Evolutionary conservation across 1,140 invertebrate species (phyloP), one percentile per base, ranked within the genome.

Genomic region (Mamestra configurata): DNA sequence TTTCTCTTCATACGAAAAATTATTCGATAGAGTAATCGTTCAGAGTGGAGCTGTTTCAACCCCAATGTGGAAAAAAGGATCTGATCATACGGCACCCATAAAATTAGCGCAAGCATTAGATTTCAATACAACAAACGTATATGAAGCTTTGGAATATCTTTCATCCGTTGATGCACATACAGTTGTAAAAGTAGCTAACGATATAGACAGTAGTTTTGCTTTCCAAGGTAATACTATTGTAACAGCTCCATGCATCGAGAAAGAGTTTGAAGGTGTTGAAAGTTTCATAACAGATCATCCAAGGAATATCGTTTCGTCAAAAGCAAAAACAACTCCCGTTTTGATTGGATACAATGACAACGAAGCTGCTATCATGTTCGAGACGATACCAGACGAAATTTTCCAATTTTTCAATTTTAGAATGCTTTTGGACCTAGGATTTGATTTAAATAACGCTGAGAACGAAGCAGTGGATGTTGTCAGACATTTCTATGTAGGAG

Each of bases 401-500:
- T 86, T 81, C 24, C 18, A 80, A 24, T 31, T 3, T 11, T 66
- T 66, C 18, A 20, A 70, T 70, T 78, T 70, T 51, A 37, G 35
- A 31, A 66, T 20, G 20, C 53, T 18, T 20, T 59, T 22, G 46
- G 40, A 53, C 2, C 27, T 72, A 79, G 22, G 10, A 1, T 31
- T 40, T 61, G 20, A 57, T 35, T 61, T 83, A 40, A 4, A 20
- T n/a, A 18, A 77, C 24, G 59, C 49, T 51, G 64, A 76, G 61
- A 46, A 72, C 8, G 27, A 61, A 11, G 61, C 35, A 20, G 18
- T 13, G 46, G 18, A 61, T 20, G 24, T 82, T 10, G 80, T 90
- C 0, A 75, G 43, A n/a, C 53, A 82, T 40, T 89, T 86, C 72
- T 90, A 89, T 70, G 61, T 89, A 11, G 87, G 88, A 0, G 87